Conservation (phyloP, 2,113 vertebrate species). For the Ondatra zibethicus region DNA sequence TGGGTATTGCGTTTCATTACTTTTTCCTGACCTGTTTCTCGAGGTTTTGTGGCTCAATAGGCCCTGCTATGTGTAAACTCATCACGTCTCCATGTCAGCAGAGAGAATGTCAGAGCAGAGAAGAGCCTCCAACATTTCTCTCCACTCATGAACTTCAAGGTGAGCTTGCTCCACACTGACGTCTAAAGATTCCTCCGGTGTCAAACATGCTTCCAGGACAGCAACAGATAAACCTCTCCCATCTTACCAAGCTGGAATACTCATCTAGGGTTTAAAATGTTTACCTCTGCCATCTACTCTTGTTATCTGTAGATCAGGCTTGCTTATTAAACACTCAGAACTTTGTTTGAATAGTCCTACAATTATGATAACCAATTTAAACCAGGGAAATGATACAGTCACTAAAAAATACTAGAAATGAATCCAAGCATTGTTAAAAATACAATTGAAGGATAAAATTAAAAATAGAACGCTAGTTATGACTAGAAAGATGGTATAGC, state of each 20-base stretch:
- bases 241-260: no score
- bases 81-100: not conserved
- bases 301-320: not conserved
- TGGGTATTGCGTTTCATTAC: constrained; percentile 86
- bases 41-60: constrained; percentile 66
- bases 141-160: not conserved
- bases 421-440: not conserved
- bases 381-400: not conserved
- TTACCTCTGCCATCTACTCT: not conserved
- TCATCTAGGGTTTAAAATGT: not conserved
- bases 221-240: not conserved
- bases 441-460: not conserved
- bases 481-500: not conserved
- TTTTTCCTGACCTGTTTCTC: constrained; percentile 86
- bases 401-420: not conserved
- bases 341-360: not conserved
- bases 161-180: not conserved
- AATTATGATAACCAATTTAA: not conserved
- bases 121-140: not conserved
- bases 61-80: not conserved
- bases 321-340: not conserved
- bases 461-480: not conserved
- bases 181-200: not conserved
- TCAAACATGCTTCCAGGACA: not conserved
- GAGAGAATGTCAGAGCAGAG: not conserved